Evolutionary conservation across 2,113 vertebrate genomes (phyloP).

Genomic region (Corythaeola cristata): DNA sequence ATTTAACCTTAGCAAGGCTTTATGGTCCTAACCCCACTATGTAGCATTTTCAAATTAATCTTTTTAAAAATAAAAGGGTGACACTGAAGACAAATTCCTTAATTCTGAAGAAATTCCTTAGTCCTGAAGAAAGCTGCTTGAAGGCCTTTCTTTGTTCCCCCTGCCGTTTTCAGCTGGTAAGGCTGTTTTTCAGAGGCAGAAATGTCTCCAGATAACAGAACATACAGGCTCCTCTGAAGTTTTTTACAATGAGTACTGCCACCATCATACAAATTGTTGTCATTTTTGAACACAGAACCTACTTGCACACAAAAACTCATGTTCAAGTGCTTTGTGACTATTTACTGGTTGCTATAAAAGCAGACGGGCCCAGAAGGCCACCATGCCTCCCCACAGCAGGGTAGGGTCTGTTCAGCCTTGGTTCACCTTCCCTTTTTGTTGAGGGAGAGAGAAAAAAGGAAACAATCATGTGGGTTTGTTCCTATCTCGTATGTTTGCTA

Average conservation of each 20-base stretch:
- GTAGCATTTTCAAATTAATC: background rate
- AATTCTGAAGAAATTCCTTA: background rate
- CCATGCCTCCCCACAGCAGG: background rate
- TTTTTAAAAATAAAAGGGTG: background rate
- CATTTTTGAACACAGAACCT: background rate
- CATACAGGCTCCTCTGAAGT: background rate
- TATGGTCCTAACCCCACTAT: rapidly evolving
- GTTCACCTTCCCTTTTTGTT: background rate
- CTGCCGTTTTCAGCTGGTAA: background rate
- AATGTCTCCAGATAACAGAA: background rate
- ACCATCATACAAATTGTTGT: background rate
- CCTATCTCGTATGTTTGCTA: background rate
- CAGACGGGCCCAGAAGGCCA: background rate
- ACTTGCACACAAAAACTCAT: rapidly evolving
- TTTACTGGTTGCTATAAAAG: background rate
- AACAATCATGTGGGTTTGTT: background rate
- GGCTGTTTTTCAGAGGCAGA: background rate
- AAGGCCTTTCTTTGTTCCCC: background rate
- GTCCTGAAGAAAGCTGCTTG: background rate
- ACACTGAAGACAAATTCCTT: background rate
- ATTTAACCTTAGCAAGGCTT: background rate
- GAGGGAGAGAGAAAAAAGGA: background rate
- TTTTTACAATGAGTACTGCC: background rate
- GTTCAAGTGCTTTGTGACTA: background rate
- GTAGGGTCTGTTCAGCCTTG: background rate